Conservation (phyloP, 1,140 invertebrate species). For the Hypsibius dujardini region DNA sequence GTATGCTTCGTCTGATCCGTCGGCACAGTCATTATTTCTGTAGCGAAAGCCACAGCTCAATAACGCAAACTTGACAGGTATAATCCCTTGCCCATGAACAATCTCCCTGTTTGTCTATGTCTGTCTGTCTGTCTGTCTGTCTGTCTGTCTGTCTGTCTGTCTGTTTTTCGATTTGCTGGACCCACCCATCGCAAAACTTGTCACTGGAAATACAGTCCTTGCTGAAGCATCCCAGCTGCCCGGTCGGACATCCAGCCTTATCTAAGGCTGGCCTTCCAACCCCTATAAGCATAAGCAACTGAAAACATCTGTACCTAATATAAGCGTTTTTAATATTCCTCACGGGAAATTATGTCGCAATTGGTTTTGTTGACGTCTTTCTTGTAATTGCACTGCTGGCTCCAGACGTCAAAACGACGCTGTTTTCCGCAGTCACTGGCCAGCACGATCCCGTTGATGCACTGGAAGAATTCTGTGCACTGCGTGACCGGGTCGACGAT, state of each 20-base stretch:
- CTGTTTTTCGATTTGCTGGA: too few species aligned
- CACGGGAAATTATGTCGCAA: not conserved
- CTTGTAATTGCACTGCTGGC: not conserved
- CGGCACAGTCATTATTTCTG: too few species aligned
- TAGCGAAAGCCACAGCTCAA: too few species aligned
- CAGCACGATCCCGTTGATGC: not conserved
- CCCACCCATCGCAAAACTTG: slow-evolving; percentile 4
- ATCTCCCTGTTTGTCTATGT: too few species aligned
- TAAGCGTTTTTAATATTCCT: not conserved
- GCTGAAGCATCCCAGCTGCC: not conserved
- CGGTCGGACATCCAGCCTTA: not conserved
- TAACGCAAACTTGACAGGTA: too few species aligned
- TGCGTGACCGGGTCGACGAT: not conserved
- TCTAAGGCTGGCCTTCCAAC: not conserved
- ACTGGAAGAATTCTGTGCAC: slow-evolving; percentile 1
- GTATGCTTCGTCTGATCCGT: too few species aligned
- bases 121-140: too few species aligned
- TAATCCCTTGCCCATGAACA: too few species aligned
- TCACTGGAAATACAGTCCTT: not conserved
- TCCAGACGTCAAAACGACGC: not conserved
- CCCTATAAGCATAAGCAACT: not conserved
- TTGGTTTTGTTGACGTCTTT: not conserved
- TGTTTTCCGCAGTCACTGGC: not conserved
- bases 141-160: too few species aligned
- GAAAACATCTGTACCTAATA: not conserved